Evolutionary conservation across 1,140 invertebrate species (phyloP).

Genomic region (Diachasma alloeum): DNA sequence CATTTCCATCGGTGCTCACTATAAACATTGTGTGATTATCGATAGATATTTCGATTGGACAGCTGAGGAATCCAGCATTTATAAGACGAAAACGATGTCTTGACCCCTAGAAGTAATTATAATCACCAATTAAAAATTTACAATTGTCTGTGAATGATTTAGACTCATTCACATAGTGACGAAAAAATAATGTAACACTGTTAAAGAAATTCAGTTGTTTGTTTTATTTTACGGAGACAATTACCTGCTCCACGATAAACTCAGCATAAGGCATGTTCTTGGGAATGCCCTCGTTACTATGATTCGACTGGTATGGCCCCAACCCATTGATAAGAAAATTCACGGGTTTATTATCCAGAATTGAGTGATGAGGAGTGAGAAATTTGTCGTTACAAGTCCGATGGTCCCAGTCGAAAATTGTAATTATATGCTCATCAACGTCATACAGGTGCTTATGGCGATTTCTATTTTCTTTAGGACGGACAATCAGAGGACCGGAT

Average conservation of each 20-base stretch:
- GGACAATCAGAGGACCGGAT: conserved; percentile 79
- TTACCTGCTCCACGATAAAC: conserved; percentile 70
- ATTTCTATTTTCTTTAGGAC: conserved; percentile 68
- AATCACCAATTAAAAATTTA: background rate
- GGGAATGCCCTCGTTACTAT: conserved; percentile 43
- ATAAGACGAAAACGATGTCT: conserved; percentile 86
- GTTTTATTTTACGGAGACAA: no score
- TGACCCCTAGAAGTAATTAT: conserved; percentile 67
- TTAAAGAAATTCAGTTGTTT: no score
- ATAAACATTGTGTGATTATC: conserved; percentile 83
- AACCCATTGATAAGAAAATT: conserved; percentile 82
- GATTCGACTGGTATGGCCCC: conserved; percentile 69
- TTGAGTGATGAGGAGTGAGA: conserved; percentile 79
- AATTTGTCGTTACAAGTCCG: conserved; percentile 75
- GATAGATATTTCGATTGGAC: conserved; percentile 85
- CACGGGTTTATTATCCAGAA: conserved; percentile 81
- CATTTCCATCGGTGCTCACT: conserved; percentile 82
- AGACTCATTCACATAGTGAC: background rate
- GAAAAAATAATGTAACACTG: background rate
- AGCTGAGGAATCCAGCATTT: conserved; percentile 88
- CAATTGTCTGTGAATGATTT: background rate
- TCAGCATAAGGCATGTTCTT: conserved; percentile 66
- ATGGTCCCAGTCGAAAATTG: conserved; percentile 82
- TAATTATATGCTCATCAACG: conserved; percentile 75
- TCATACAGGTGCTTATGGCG: conserved; percentile 71